Evolutionary conservation across 2,888 invertebrate species (phyloP), one percentile per base, ranked within the genome.

Genomic region (Habroteleia sp.): DNA sequence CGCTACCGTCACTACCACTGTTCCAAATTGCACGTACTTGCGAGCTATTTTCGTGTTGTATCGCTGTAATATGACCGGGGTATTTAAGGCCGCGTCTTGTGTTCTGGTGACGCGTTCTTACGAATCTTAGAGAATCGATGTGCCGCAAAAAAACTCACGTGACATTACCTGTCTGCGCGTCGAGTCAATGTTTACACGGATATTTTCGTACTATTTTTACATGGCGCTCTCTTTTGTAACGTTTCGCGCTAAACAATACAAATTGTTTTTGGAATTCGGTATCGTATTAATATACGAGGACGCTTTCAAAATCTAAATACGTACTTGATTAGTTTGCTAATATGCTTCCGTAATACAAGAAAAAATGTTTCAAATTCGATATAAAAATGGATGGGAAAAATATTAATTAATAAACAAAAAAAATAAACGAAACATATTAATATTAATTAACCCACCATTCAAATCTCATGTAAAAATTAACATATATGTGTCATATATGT

Each of bases 21-120:
- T 23, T 74, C 48, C 11, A 56, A 69, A 63, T 58, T 74, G 63
- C 74, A 74, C 74, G 74, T 74, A 69, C 58, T 74, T 31, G 35
- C 7, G 37, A 69, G 74, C 52, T 74, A 74, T 74, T 74, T 74
- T 74, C 35, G 69, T 56, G 25, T 58, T 39, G 56, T 63, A 69
- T 69, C 74, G 65, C 52, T 69, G 74, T 63, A 74, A 74, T 69
- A 74, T 74, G 74, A 74, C 74, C 69, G 41, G 74, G 52, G 63
- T 74, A 74, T 74, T 69, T 74, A 69, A 68, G 74, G 74, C 74
- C 31, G 39, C 62, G 37, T 66, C 73, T 66, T 69, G 63, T 58
- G 39, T 68, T 60, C 46, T 74, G 10, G 29, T 69, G 60, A 68
- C 58, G 68, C 27, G 58, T 50, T 58, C 68, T 42, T 42, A 50